Evolutionary conservation across 1,140 invertebrate genomes (phyloP), one percentile per base, ranked within the genome.

Genomic region (Eumaeus atala): DNA sequence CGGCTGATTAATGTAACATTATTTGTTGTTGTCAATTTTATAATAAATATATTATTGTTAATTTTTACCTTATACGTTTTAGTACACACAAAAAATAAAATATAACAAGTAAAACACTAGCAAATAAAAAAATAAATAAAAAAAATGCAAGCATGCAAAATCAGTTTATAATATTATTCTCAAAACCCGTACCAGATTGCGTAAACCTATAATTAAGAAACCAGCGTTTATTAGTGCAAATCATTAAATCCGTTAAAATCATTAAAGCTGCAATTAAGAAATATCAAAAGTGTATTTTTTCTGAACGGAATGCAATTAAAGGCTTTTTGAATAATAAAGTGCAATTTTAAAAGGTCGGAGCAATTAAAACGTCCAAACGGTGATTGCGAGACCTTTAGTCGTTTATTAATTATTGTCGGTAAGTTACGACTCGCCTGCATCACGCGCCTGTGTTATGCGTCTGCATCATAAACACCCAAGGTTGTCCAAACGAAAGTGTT

Each of bases 351-450:
- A 77, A 80, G 77, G 78, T 82, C 77, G 69, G 51, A 69, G 72
- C 76, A 81, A 82, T 84, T 81, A 84, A 80, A 71, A 72, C 74
- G 64, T 62, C 66, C 61, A 75, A 74, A 64, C 61, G 54, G 65
- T 53, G 53, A 61, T 61, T 68, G 62, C 60, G 59, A 61, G 62
- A 64, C 62, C 62, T 64, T 64, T 63, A 60, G 56, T 60, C 53
- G 57, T 53, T 64, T 64, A 64, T 64, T 64, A 64, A 64, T 64
- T 64, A 64, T 54, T 55, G 47, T 17, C 37, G 17, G 51, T 44
- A 44, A 53, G 51, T 53, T 53, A 53, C 40, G 51, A 53, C 51
- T 18, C 18, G 35, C 3, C 5, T 7, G 35, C 11, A 44, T 17
- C 5, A 44, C 6, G 21, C 21, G 21, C 21, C 21, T 7, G 35